phyloP scores from a whole-genome alignment of 1,140 invertebrate genomes.

The Vollenhovia emeryi region DNA sequence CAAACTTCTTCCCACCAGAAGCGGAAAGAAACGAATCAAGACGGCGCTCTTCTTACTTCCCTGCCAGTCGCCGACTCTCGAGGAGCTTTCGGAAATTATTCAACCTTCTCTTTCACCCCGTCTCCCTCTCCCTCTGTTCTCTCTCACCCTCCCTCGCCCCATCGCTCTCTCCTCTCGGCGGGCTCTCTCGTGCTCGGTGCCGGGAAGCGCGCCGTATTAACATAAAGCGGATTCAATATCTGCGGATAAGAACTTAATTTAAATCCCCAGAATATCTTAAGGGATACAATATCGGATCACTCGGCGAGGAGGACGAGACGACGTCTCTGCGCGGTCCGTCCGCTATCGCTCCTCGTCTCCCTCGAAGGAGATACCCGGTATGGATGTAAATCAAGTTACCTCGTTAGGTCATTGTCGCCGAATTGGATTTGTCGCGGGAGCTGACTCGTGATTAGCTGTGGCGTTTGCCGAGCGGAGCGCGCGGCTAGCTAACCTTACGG shows the following conservation, averaged over 20 bases:
- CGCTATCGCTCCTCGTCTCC: not conserved
- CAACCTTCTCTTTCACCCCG: constrained; percentile 61
- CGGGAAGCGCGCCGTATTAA: constrained; percentile 74
- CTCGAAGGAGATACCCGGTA: constrained; percentile 47
- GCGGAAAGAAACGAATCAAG: constrained; percentile 66
- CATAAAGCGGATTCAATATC: constrained; percentile 82
- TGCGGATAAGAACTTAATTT: constrained; percentile 78
- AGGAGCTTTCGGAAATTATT: constrained; percentile 78
- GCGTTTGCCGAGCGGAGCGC: constrained; percentile 12
- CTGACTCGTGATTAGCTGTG: constrained; percentile 59
- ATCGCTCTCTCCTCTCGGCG: constrained; percentile 10
- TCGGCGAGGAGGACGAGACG: constrained; percentile 7
- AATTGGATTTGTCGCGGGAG: constrained; percentile 63
- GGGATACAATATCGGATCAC: constrained; percentile 70
- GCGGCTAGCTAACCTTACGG: constrained; percentile 14
- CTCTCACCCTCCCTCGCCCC: not conserved
- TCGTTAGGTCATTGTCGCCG: constrained; percentile 71
- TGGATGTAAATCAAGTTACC: constrained; percentile 71
- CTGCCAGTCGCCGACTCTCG: constrained; percentile 39
- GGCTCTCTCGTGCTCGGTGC: constrained; percentile 28
- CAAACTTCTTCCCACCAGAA: constrained; percentile 65
- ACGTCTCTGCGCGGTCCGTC: constrained; percentile 6
- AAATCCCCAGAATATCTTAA: constrained; percentile 75
- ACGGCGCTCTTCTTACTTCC: constrained; percentile 53
- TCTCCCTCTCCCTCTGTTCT: not conserved